Evolutionary conservation across 2,113 vertebrate species (phyloP).

Genomic region (Tor tambroides): DNA sequence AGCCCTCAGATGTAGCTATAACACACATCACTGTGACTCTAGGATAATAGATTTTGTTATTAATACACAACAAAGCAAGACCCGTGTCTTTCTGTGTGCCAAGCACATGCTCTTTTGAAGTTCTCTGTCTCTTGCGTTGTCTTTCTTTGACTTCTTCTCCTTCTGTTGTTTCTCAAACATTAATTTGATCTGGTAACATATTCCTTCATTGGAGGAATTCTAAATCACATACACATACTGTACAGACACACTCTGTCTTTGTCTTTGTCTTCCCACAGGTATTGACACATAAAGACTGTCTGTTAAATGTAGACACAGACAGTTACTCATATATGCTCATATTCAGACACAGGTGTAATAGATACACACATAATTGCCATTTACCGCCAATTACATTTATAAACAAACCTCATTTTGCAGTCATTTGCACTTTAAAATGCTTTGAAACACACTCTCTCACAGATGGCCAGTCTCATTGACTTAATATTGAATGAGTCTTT

Average conservation of each 20-base stretch:
- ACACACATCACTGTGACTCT: not conserved
- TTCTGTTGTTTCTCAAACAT: not conserved
- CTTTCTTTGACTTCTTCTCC: not conserved
- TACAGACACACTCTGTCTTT: not conserved
- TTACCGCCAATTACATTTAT: constrained; percentile 28
- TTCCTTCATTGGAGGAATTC: not conserved
- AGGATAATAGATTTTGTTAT: not conserved
- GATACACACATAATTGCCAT: not conserved
- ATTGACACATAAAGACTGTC: not conserved
- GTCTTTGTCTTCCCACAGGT: not conserved
- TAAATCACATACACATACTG: not conserved
- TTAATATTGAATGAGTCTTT: constrained; percentile 60
- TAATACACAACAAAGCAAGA: not conserved
- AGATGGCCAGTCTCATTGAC: constrained; percentile 41
- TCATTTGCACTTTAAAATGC: constrained; percentile 5
- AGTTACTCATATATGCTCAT: not conserved
- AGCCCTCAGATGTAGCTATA: constrained; percentile 20
- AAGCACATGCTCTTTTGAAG: too few species aligned
- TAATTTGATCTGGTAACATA: not conserved
- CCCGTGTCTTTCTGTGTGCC: not conserved
- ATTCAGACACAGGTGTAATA: not conserved
- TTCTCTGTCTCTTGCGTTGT: not conserved
- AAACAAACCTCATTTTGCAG: constrained; percentile 28
- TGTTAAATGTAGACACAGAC: constrained; percentile 5
- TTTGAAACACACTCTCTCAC: constrained; percentile 22